Base-by-base conservation (phyloP, 2,797 vertebrate genomes). In the Platyrinchus mystaceus region DNA sequence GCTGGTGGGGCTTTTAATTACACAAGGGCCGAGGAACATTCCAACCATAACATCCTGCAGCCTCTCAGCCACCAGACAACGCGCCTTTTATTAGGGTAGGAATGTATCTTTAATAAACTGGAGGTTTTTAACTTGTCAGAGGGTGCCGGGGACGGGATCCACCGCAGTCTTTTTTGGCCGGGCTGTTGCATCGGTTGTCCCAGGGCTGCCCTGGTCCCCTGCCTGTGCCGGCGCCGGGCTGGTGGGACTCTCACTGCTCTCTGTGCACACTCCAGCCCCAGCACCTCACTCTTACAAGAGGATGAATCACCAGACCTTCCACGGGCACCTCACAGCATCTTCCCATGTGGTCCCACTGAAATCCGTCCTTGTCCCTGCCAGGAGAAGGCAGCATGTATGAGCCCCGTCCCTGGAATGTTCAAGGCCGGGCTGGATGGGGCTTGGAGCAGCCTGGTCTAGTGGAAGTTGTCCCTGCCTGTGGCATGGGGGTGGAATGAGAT, bases 41-140 rank as follows among this genome's bases (percentile, higher is more conserved):
- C 95, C 96, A 94, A 92, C 87, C 95, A 94, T 92, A 96, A 95
- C 96, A 95, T 96, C 95, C 95, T 85, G 94, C 93, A 87, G 94
- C 81, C 93, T 92, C 85, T 59, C 83, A 0, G 21, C 95, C 90
- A 93, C 90, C 94, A 93, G 93, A 96, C 95, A 95, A 58, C 15
- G 1, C 5, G 5, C 1, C 81, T 95, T 90, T 95, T 83, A 93
- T 94, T 50, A 55, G 92, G 28, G 1, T 1, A 90, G 89, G 93
- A 93, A 95, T 94, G 95, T 67, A 24, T 95, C 93, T 93, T 94
- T 93, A 85, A 95, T 95, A 56, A 95, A 90, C 92, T 82, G 89
- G 81, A 89, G 81, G 56, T 0, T 53, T 85, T 59, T 34, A n/a
- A 56, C 89, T 74, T 34, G 53, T 89, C 79, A 27, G 44, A 58